Conservation (phyloP, 2,113 vertebrate species). For the Tachuris rubrigastra region DNA sequence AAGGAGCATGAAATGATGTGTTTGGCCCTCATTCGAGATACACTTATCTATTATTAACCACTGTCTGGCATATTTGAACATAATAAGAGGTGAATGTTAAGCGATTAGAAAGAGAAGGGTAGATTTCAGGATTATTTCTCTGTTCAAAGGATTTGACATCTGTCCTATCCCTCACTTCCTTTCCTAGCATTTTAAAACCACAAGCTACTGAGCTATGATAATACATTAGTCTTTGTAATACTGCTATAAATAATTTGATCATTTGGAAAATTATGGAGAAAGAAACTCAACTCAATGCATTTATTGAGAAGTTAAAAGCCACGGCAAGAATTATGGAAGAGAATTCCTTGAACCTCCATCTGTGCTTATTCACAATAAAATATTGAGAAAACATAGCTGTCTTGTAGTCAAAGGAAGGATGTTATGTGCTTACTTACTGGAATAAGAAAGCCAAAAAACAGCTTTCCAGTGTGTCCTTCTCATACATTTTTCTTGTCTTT, state of each 20-base stretch:
- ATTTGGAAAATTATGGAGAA: not conserved
- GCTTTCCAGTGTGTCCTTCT: not conserved
- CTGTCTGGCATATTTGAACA: constrained; percentile 49
- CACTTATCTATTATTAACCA: constrained; percentile 38
- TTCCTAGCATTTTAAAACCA: not conserved
- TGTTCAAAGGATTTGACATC: not conserved
- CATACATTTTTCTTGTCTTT: not conserved
- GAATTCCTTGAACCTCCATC: not conserved
- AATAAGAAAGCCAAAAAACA: not conserved
- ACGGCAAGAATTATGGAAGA: not conserved
- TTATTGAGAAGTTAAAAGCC: not conserved
- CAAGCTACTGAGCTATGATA: not conserved
- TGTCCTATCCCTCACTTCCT: not conserved
- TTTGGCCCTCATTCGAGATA: constrained; percentile 13
- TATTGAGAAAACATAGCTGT: not conserved
- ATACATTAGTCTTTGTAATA: not conserved
- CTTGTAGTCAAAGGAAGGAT: not conserved
- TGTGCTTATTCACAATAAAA: not conserved
- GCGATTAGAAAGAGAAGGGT: constrained; percentile 15
- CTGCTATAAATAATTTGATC: not conserved
- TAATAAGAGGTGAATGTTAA: constrained; percentile 50
- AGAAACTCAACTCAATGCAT: not conserved
- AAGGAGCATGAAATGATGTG: constrained; percentile 12
- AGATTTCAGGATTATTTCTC: constrained; percentile 51
- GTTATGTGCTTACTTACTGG: not conserved